Evolutionary conservation across 2,113 vertebrate genomes (phyloP).

Genomic region (Chascanopsetta lugubris): DNA sequence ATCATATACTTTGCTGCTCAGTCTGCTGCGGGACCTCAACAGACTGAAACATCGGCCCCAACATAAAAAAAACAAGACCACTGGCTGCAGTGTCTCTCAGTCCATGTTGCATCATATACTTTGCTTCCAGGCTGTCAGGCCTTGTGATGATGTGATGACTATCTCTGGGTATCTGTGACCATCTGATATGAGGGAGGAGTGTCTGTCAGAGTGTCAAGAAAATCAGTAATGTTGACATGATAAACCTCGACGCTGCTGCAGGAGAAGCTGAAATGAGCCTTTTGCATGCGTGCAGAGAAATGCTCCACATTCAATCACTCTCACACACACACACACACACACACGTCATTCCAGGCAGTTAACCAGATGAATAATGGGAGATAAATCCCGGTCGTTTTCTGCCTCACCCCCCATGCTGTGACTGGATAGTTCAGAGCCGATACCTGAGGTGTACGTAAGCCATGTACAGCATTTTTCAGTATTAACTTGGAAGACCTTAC

Average conservation of each 20-base stretch:
- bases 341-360: background rate
- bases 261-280: background rate
- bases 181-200: background rate
- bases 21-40: background rate
- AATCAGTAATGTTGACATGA: background rate
- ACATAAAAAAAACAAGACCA: background rate
- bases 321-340: background rate
- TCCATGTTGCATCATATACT: constrained; percentile 2
- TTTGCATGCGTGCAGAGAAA: no score
- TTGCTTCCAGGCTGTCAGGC: no score
- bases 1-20: background rate
- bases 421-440: background rate
- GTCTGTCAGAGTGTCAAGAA: background rate
- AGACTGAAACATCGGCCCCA: background rate
- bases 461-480: constrained; percentile 2
- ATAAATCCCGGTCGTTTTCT: background rate
- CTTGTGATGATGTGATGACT: background rate
- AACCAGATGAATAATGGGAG: background rate
- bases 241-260: no score
- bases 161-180: background rate
- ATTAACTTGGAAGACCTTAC: constrained; percentile 1
- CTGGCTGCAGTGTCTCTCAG: background rate
- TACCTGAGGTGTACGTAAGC: constrained; percentile 1
- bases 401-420: constrained; percentile 7
- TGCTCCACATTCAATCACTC: background rate